Conservation (phyloP, 1,140 invertebrate species). For the Vanessa atalanta region DNA sequence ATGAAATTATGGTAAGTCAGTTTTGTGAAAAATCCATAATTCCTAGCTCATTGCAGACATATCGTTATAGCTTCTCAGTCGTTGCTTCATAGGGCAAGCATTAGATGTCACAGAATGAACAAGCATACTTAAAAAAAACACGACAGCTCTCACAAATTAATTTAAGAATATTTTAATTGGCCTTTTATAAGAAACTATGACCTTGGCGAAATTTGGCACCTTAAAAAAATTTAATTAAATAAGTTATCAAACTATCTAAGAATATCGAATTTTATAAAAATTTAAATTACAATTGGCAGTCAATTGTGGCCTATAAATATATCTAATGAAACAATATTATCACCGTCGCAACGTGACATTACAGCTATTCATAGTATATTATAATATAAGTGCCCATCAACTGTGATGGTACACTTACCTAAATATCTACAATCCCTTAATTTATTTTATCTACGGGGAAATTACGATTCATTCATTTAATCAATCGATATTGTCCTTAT, state of each 20-base stretch:
- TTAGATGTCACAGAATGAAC: slow-evolving; percentile 54
- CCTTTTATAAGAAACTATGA: slow-evolving; percentile 50
- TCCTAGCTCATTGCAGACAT: slow-evolving; percentile 40
- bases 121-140: slow-evolving; percentile 62
- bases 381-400: slow-evolving; percentile 51
- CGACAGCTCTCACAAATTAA: slow-evolving; percentile 53
- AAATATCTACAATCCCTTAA: slow-evolving; percentile 71
- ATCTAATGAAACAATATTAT: slow-evolving; percentile 71
- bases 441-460: slow-evolving; percentile 65
- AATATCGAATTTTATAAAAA: slow-evolving; percentile 77
- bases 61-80: slow-evolving; percentile 63
- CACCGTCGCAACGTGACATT: slow-evolving; percentile 66
- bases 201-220: slow-evolving; percentile 69
- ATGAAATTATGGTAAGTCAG: slow-evolving; percentile 56
- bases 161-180: slow-evolving; percentile 45
- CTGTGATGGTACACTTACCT: slow-evolving; percentile 53
- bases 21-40: slow-evolving; percentile 33
- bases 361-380: slow-evolving; percentile 57
- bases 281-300: slow-evolving; percentile 78
- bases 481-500: slow-evolving; percentile 79
- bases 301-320: slow-evolving; percentile 72
- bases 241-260: slow-evolving; percentile 77
- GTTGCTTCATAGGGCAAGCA: slow-evolving; percentile 69
- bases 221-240: slow-evolving; percentile 74
- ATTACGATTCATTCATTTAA: slow-evolving; percentile 65